Evolutionary conservation across 1,140 invertebrate genomes (phyloP).

Genomic region (Drusus annulatus): DNA sequence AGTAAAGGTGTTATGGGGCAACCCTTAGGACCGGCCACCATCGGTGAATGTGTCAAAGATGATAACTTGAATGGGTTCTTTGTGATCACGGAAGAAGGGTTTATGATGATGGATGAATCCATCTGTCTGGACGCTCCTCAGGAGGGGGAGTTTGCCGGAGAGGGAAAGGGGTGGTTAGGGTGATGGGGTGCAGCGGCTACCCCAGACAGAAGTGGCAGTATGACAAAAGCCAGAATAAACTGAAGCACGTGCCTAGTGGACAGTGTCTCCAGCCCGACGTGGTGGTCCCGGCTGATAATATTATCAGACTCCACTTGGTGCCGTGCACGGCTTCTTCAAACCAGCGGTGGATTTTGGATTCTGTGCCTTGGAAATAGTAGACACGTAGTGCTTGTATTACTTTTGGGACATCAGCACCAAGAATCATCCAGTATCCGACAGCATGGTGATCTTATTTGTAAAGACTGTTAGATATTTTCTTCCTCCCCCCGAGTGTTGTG

Average conservation of each 20-base stretch:
- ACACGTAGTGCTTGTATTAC: neutral
- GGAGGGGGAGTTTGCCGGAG: constrained; percentile 50
- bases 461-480: no score
- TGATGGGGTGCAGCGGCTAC: constrained; percentile 57
- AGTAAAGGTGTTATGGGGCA: constrained; percentile 75
- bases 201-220: constrained; percentile 52
- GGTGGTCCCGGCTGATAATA: constrained; percentile 1
- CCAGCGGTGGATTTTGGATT: constrained; percentile 52
- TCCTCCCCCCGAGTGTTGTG: no score
- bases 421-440: no score
- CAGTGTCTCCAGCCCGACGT: constrained; percentile 40
- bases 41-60: constrained; percentile 71
- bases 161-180: constrained; percentile 47
- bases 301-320: constrained; percentile 15
- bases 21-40: constrained; percentile 72
- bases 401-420: no score
- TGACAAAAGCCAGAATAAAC: constrained; percentile 38
- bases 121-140: constrained; percentile 56
- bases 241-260: constrained; percentile 50
- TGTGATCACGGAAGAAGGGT: constrained; percentile 78
- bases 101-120: constrained; percentile 57
- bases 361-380: constrained; percentile 53
- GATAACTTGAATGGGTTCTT: constrained; percentile 80
- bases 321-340: constrained; percentile 32
- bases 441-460: no score